Evolutionary conservation across 2,113 vertebrate genomes (phyloP), one percentile per base, ranked within the genome.

Genomic region (Tragelaphus buxtoni): DNA sequence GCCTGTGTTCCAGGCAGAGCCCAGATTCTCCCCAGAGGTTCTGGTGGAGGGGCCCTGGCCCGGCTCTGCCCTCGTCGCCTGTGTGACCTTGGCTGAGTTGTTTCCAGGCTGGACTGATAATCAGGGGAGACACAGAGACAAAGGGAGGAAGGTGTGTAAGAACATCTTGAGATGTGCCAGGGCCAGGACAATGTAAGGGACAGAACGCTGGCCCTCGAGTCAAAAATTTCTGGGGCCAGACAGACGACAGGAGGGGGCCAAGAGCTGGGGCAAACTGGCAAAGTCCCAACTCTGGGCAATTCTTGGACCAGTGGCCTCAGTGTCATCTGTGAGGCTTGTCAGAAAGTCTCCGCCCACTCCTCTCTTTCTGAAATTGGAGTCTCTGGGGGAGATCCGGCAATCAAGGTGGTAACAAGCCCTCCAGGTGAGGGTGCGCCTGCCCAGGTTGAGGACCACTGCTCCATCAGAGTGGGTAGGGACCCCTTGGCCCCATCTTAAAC

Each of bases 21-120:
- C 74, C 24, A 0, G 47, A 11, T 60, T 47, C 18, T 32, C 74
- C 63, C 0, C 5, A n/a, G 42, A 49, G 35, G 69, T 49, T 55
- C 45, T 13, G 10, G 9, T 0, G 4, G 14, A 22, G 49, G 56
- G n/a, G 12, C 10, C 0, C 22, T 9, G 82, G 60, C 47, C 1
- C 14, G 3, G 47, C 76, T 58, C 60, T 3, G 69, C 92, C 60
- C 47, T 49, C 20, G 2, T 28, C 30, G 0, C 74, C 35, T n/a
- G 28, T n/a, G 58, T 26, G 90, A 56, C 42, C 45, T n/a, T 51
- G 86, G 72, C 13, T 0, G 24, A 58, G 79, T 9, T 1, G 16
- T 51, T 55, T 80, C 60, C 35, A 22, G 35, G 88, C 22, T 56
- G 77, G 65, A 45, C 11, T 24, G 79, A 30, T 49, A 6, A 74